phyloP scores from a whole-genome alignment of 2,888 invertebrate genomes.

The Drosophila kokeensis region DNA sequence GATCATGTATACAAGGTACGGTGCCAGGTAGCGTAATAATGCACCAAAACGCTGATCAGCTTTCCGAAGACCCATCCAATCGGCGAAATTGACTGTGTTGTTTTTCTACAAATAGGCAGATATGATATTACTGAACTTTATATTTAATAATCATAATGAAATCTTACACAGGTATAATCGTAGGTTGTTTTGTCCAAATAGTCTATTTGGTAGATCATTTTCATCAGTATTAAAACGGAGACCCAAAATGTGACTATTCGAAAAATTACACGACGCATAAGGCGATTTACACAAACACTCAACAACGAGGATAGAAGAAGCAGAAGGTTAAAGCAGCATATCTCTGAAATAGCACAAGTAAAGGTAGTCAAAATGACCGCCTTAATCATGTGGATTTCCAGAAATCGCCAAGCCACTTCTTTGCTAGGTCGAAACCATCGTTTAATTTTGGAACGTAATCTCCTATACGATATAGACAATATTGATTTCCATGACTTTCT shows the following conservation, averaged over 20 bases:
- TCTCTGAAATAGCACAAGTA: slow-evolving; percentile 89
- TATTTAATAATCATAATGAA: neutral
- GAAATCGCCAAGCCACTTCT: slow-evolving; percentile 89
- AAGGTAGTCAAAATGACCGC: slow-evolving; percentile 93
- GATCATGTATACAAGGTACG: slow-evolving; percentile 93
- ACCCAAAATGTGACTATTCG: slow-evolving; percentile 91
- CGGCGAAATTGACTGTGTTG: slow-evolving; percentile 87
- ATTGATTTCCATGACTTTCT: slow-evolving; percentile 24
- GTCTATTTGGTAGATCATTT: slow-evolving; percentile 98
- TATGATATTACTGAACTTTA: neutral
- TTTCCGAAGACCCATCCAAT: slow-evolving; percentile 94
- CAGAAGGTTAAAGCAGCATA: slow-evolving; percentile 93
- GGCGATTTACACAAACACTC: slow-evolving; percentile 89
- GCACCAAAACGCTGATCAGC: slow-evolving; percentile 85
- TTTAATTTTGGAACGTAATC: slow-evolving; percentile 44
- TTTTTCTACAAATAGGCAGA: slow-evolving; percentile 34
- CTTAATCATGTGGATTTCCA: slow-evolving; percentile 97
- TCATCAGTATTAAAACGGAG: slow-evolving; percentile 92
- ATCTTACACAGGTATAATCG: slow-evolving; percentile 91
- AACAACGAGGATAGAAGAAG: slow-evolving; percentile 91
- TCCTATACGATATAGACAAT: slow-evolving; percentile 37
- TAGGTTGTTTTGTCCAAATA: slow-evolving; percentile 91
- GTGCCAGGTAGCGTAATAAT: slow-evolving; percentile 89
- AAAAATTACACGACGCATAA: slow-evolving; percentile 89
- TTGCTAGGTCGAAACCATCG: slow-evolving; percentile 67